A percentile compares a stretch with the other conserved stretches of the same genome.
phyloP scores from a whole-genome alignment of 2,888 invertebrate genomes.

The Terebella lapidaria region DNA sequence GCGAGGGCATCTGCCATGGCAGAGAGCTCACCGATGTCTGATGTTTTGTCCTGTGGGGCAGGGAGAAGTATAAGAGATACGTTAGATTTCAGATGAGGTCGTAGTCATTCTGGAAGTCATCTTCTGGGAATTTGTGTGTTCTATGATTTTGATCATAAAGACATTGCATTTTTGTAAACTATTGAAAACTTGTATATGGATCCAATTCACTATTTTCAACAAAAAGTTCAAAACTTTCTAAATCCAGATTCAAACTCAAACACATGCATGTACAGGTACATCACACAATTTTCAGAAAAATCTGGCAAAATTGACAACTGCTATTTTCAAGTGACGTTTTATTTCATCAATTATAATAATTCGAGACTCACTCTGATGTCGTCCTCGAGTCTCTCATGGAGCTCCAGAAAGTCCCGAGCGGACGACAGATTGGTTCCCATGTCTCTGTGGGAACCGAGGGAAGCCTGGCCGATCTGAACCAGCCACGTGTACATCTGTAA shows the following conservation, averaged over 20 bases:
- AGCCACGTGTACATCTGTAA: slow-evolving; percentile 66
- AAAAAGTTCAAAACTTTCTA: too few species aligned
- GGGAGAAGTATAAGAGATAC: background rate
- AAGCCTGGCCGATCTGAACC: slow-evolving; percentile 67
- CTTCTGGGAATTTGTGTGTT: too few species aligned
- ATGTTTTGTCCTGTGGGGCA: slow-evolving; percentile 2
- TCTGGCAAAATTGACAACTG: too few species aligned
- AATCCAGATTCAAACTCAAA: too few species aligned
- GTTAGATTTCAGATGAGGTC: background rate
- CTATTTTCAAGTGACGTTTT: too few species aligned
- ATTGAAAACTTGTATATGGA: too few species aligned
- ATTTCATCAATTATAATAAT: too few species aligned
- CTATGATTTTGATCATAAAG: background rate
- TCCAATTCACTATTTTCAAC: too few species aligned
- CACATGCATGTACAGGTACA: too few species aligned
- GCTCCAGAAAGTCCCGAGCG: slow-evolving; percentile 68
- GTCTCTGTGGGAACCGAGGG: slow-evolving; percentile 68
- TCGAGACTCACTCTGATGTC: slow-evolving; percentile 64
- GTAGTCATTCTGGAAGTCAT: too few species aligned
- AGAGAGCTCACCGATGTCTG: slow-evolving; percentile 64
- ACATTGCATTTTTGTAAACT: background rate
- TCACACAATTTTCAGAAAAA: too few species aligned
- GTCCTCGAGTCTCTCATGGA: slow-evolving; percentile 68
- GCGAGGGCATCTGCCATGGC: slow-evolving; percentile 62
- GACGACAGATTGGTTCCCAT: slow-evolving; percentile 61